Evolutionary conservation across 2,113 vertebrate species (phyloP).

Genomic region (Kobus ellipsiprymnus): DNA sequence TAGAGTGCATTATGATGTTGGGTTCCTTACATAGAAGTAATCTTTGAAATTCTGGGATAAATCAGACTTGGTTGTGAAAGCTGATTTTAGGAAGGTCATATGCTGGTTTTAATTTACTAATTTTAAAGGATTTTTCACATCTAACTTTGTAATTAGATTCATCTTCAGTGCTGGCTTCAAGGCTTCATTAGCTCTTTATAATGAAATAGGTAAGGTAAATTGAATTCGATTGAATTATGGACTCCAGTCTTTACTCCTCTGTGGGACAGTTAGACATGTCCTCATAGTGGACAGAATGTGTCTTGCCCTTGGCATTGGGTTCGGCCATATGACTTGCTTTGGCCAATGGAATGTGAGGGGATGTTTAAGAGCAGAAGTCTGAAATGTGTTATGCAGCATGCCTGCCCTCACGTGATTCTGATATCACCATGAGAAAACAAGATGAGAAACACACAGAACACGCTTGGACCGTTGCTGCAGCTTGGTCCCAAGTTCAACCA

Average conservation of each 20-base stretch:
- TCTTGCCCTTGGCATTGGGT: neutral
- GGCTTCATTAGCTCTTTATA: neutral
- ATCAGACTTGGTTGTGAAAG: neutral
- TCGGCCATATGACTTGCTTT: neutral
- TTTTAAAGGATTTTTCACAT: neutral
- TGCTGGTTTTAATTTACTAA: neutral
- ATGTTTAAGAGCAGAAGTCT: neutral
- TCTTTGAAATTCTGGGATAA: neutral
- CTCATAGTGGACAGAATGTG: neutral
- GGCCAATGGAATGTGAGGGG: neutral
- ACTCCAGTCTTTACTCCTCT: neutral
- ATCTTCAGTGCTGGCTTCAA: neutral
- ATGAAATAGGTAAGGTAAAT: neutral
- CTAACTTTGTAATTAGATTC: neutral
- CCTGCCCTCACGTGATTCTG: neutral
- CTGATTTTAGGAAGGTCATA: neutral
- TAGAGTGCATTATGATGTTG: neutral
- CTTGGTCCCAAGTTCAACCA: neutral
- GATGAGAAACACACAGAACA: neutral
- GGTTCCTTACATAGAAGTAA: neutral
- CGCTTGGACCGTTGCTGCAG: neutral
- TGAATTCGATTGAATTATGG: neutral
- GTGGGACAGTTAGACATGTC: neutral
- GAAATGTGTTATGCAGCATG: neutral
- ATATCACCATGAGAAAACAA: neutral